phyloP scores from a whole-genome alignment of 2,797 vertebrate genomes.

The Schizothorax lantsangensis region DNA sequence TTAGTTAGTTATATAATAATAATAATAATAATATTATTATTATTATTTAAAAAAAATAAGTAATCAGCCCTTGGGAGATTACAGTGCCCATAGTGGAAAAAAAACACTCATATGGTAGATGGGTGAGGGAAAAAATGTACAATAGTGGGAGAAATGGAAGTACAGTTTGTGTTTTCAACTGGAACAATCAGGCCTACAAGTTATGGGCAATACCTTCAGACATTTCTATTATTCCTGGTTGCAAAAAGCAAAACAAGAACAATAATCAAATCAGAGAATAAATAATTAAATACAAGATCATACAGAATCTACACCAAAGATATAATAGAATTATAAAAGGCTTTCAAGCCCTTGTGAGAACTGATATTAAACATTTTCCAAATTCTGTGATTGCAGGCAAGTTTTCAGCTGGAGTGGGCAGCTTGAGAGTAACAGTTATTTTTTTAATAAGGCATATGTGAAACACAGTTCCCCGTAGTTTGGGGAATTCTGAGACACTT shows the following conservation, averaged over 20 bases:
- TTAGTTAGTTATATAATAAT: not conserved
- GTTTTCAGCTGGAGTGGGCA: not conserved
- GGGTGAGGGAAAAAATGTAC: not conserved
- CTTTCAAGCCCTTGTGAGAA: constrained; percentile 9
- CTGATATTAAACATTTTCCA: not conserved
- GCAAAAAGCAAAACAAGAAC: constrained; percentile 41
- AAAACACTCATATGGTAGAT: not conserved
- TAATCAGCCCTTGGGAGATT: not conserved
- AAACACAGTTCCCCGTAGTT: not conserved
- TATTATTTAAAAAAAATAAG: not conserved
- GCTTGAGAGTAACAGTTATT: not conserved
- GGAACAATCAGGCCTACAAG: constrained; percentile 9
- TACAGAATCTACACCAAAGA: constrained; percentile 4
- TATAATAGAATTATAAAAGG: constrained; percentile 6
- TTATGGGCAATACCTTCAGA: constrained; percentile 35
- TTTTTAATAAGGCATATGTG: not conserved
- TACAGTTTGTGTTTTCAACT: constrained; percentile 2
- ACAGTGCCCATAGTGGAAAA: not conserved
- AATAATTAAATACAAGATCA: constrained; percentile 38
- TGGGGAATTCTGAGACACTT: not conserved
- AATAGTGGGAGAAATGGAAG: constrained; percentile 4
- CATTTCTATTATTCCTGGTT: constrained; percentile 31
- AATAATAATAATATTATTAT: too few species aligned
- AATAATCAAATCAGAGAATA: constrained; percentile 23
- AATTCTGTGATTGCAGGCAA: not conserved